Base-by-base conservation (phyloP, 2,113 vertebrate genomes). In the Microtus ochrogaster region DNA sequence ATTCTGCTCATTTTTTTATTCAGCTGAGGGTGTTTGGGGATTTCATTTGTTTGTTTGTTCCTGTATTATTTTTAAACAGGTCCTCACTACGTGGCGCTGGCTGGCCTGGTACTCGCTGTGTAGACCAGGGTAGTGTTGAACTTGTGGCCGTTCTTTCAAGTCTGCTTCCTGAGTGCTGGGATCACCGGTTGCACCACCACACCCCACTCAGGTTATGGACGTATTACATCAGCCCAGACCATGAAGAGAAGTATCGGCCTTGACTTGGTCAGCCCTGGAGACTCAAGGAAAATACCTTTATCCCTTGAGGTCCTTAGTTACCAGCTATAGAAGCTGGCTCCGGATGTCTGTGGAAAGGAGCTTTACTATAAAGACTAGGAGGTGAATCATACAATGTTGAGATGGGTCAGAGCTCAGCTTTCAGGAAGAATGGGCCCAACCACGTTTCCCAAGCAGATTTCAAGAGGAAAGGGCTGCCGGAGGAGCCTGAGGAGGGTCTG, bases 371-470 rank as follows among this genome's bases (percentile, higher is more conserved):
- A 74, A 61, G n/a, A 58, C 1, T 30, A 44, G 7, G n/a, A 36
- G 17, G n/a, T 44, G 22, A 39, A 26, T 19, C 13, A 12, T 8
- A n/a, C 2, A 7, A 33, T 58, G 14, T 3, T 49, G 65, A 41
- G 47, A 84, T 52, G 36, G 19, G 28, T 49, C 21, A 85, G 63
- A 8, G 26, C n/a, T 81, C 55, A 81, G 19, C 36, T 85, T 66
- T 55, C 77, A 81, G 70, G 90, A 94, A 92, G 79, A 92, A 86
- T 22, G 65, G 4, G 55, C 73, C 8, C 86, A 94, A 17, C 70
- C 30, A 47, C n/a, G 33, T 65, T 63, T 74, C 33, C 55, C 24
- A 49, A 47, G 66, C 12, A 85, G 44, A 47, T 66, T 55, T 21
- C 78, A n/a, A 33, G 44, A 47, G 33, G 22, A 61, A 79, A 90